These are phyloP conservation scores for Penaeus monodon DNA, from an alignment of 2,888 invertebrate genomes.

Conservation along the genomic window DNA sequence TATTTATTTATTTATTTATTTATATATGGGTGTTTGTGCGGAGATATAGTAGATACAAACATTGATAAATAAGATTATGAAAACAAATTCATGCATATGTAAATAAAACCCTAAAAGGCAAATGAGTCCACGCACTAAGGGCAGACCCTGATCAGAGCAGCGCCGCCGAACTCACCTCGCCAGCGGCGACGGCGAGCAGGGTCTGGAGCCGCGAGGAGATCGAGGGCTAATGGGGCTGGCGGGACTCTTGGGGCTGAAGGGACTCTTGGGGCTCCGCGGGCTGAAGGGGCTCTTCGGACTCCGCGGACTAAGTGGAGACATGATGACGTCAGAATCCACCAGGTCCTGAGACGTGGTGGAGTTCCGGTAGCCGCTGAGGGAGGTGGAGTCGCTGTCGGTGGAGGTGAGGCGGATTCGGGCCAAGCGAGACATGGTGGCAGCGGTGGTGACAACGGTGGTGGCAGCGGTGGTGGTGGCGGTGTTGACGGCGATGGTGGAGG, in stretches of 20 bases:
- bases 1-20: no score
- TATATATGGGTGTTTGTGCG: no score
- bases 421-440: conserved; percentile 49
- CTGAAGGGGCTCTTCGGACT: conserved; percentile 53
- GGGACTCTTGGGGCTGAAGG: conserved; percentile 6
- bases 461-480: not conserved
- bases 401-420: conserved; percentile 60
- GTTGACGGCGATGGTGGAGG: not conserved
- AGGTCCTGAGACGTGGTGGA: conserved; percentile 57
- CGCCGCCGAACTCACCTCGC: conserved; percentile 29
- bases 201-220: conserved; percentile 37
- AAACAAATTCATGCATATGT: no score
- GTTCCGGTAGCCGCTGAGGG: conserved; percentile 53
- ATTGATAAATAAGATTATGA: no score
- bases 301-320: conserved; percentile 52
- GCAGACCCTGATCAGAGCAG: no score
- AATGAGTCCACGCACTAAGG: no score
- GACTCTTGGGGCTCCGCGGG: conserved; percentile 44
- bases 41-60: no score
- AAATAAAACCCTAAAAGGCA: no score
- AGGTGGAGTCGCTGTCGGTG: conserved; percentile 61
- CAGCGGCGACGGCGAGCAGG: conserved; percentile 45
- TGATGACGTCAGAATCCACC: conserved; percentile 50
- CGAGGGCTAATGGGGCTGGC: not conserved
- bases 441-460: no score